Percentiles rank a stretch among this genome's conserved stretches.
phyloP scores from a whole-genome alignment of 2,113 vertebrate genomes.

The Peucedramus taeniatus region DNA sequence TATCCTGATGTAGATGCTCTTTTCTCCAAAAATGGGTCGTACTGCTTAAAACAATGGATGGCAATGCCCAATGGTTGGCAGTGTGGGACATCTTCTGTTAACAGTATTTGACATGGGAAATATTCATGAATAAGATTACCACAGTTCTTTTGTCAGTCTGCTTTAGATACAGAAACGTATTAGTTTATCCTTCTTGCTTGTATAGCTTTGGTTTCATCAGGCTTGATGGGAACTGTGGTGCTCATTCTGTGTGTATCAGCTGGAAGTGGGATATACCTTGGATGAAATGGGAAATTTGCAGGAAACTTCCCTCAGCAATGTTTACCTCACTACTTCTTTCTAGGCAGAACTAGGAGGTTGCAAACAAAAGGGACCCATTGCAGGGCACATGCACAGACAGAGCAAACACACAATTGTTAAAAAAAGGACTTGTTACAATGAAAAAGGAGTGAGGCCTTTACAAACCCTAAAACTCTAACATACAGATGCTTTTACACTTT shows the following conservation, averaged over 20 bases:
- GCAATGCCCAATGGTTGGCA: background rate
- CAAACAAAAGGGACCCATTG: background rate
- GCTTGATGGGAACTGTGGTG: background rate
- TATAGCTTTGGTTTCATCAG: background rate
- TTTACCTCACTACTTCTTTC: background rate
- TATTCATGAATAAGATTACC: background rate
- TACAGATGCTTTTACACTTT: background rate
- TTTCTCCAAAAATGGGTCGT: background rate
- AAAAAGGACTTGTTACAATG: background rate
- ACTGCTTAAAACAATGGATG: background rate
- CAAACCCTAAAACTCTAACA: background rate
- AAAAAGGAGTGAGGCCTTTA: background rate
- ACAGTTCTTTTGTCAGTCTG: background rate
- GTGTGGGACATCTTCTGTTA: background rate
- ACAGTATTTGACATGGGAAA: background rate
- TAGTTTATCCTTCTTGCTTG: background rate
- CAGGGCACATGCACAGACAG: background rate
- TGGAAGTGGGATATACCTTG: background rate
- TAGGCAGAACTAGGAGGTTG: background rate
- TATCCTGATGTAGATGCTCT: background rate
- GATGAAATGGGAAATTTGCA: background rate
- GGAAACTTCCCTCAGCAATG: background rate
- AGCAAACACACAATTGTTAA: background rate
- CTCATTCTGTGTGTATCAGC: background rate
- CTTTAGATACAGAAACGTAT: background rate